Conservation (phyloP, 2,113 vertebrate genomes). For the Vidua chalybeata region DNA sequence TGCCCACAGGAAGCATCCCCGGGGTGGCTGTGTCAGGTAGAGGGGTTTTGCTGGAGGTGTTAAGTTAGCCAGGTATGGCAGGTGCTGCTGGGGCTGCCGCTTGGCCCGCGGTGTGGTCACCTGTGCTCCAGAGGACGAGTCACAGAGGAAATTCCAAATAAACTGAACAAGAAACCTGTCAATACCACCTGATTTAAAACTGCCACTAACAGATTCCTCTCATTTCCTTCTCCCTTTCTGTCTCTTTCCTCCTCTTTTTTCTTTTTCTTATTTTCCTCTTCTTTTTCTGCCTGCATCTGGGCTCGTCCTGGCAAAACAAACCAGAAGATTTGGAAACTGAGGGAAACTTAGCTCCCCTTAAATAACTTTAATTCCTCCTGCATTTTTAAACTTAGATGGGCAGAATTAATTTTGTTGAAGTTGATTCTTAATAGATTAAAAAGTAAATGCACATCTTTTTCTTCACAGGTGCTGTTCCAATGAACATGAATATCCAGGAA, state of each 20-base stretch:
- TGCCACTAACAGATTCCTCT: rapidly evolving
- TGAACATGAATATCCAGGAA: not conserved
- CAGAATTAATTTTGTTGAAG: not conserved
- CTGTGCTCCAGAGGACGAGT: too few relatives aligned
- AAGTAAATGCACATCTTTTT: not conserved
- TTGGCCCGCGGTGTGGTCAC: not conserved
- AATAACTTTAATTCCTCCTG: not conserved
- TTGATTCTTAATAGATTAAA: not conserved
- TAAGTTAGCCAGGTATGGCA: rapidly evolving
- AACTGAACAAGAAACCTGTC: rapidly evolving
- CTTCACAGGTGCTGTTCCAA: not conserved
- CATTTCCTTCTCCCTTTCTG: too few relatives aligned
- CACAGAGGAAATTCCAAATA: not conserved
- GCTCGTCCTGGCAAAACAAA: not conserved
- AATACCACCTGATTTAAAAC: not conserved
- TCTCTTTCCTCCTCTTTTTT: too few relatives aligned
- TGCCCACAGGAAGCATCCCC: rapidly evolving
- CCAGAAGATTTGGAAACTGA: not conserved
- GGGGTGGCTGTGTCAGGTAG: not conserved
- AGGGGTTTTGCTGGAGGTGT: not conserved
- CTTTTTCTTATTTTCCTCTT: rapidly evolving
- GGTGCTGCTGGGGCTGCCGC: too few relatives aligned
- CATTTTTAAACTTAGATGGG: not conserved
- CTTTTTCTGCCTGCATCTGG: not conserved
- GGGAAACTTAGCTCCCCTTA: too few relatives aligned